Evolutionary conservation across 2,113 vertebrate genomes (phyloP), one percentile per base, ranked within the genome.

Genomic region (Cyanistes caeruleus): DNA sequence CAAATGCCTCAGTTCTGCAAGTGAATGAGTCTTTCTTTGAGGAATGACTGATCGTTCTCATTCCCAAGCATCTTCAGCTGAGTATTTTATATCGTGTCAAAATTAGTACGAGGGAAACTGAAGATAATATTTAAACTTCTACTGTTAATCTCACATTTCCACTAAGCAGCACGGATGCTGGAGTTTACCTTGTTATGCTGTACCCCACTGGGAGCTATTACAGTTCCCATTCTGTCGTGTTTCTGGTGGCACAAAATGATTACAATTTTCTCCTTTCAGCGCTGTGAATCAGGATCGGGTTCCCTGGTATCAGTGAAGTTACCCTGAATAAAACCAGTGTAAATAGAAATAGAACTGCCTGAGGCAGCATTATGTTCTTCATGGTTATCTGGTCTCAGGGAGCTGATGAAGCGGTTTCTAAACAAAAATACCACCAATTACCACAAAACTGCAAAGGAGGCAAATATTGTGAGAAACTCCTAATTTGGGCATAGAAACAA

Each of bases 361-460:
- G 55, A 21, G 87, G 81, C 13, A 76, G 64, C 77, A 7, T 31
- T 48, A 4, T 58, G 13, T 73, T 79, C 59, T 74, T 68, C 25
- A 55, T 22, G 62, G 75, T 53, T 90, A 76, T 70, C 81, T 79
- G 76, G 79, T 90, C 87, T 58, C 76, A 35, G 68, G 23, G 28
- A 90, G 79, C 79, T 86, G 85, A 89, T 65, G 79, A 69, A 90
- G 73, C 27, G 1, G 37, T 46, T 96, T 73, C 73, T 28, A 25
- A 93, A 91, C 72, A 81, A 89, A 95, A 94, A 51, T 23, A 28
- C 48, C 68, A 37, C 31, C 53, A 58, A 83, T 91, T 90, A 65
- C 14, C 44, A 44, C 28, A 73, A 64, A 94, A 69, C 33, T 89
- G 82, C 64, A 90, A 68, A 84, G 52, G 65, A 91, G 48, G 75